Evolutionary conservation across 2,888 invertebrate species (phyloP).

Genomic region (Lasiommata megera): DNA sequence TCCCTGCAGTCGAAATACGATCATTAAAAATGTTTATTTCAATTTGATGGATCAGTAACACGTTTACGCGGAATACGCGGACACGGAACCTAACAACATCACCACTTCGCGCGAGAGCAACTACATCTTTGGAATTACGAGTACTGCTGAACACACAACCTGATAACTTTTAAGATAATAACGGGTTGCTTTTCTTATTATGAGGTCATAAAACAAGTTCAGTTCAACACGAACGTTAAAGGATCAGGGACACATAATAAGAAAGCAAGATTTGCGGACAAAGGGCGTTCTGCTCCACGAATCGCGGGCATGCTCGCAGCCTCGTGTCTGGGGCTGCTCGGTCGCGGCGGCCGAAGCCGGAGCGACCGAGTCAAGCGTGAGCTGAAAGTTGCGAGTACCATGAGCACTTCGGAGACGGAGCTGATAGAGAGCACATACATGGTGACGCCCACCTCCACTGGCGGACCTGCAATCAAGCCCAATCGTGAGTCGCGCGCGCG

Average conservation of each 20-base stretch:
- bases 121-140: constrained; percentile 77
- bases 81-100: constrained; percentile 40
- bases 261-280: constrained; percentile 75
- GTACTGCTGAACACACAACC: constrained; percentile 74
- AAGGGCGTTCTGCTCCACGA: constrained; percentile 73
- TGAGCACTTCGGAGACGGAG: constrained; percentile 98
- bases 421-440: constrained; percentile 99
- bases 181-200: constrained; percentile 74
- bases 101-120: constrained; percentile 49
- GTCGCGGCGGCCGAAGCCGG: constrained; percentile 53
- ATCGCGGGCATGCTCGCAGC: constrained; percentile 80
- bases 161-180: constrained; percentile 62
- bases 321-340: constrained; percentile 81
- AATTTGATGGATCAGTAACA: not conserved
- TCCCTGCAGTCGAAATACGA: not conserved
- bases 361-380: constrained; percentile 71
- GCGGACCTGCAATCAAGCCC: constrained; percentile 92
- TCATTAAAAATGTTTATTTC: too few relatives aligned
- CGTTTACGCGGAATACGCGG: not conserved
- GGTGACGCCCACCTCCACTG: constrained; percentile 98
- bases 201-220: constrained; percentile 45
- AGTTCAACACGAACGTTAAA: constrained; percentile 25
- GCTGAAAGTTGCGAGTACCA: constrained; percentile 93
- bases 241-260: constrained; percentile 55
- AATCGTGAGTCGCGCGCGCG: constrained; percentile 65